Conservation (phyloP, 2,888 invertebrate genomes). For the Zygogramma bicolorata region DNA sequence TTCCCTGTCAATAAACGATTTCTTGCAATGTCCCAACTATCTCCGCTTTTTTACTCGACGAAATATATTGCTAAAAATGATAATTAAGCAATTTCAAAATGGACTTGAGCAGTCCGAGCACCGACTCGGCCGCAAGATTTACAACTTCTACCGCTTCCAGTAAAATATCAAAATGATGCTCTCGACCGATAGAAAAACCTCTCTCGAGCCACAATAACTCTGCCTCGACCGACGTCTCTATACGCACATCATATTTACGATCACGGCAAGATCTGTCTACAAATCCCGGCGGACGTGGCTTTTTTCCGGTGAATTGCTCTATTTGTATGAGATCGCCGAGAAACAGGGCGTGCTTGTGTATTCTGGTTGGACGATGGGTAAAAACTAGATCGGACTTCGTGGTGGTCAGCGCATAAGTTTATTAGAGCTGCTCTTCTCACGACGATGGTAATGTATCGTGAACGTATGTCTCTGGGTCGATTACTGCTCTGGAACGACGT, state of each 20-base stretch:
- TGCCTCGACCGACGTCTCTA: conserved; percentile 54
- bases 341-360: conserved; percentile 40
- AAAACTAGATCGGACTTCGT: conserved; percentile 31
- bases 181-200: conserved; percentile 46
- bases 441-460: background rate
- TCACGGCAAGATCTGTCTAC: conserved; percentile 52
- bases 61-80: conserved; percentile 40
- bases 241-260: conserved; percentile 58
- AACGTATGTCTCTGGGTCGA: too few relatives aligned
- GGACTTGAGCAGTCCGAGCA: conserved; percentile 12
- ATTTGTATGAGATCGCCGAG: conserved; percentile 54
- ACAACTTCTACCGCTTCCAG: conserved; percentile 40
- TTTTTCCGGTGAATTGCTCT: conserved; percentile 56
- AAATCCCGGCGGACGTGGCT: conserved; percentile 48
- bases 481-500: too few relatives aligned
- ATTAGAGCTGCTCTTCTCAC: background rate
- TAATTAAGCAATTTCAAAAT: conserved; percentile 44
- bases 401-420: conserved; percentile 34
- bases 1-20: background rate
- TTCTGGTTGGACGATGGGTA: conserved; percentile 30
- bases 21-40: background rate
- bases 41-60: conserved; percentile 15
- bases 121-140: conserved; percentile 30
- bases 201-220: conserved; percentile 51
- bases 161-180: conserved; percentile 49